Conservation (phyloP, 2,888 invertebrate genomes). For the Antitype chi region DNA sequence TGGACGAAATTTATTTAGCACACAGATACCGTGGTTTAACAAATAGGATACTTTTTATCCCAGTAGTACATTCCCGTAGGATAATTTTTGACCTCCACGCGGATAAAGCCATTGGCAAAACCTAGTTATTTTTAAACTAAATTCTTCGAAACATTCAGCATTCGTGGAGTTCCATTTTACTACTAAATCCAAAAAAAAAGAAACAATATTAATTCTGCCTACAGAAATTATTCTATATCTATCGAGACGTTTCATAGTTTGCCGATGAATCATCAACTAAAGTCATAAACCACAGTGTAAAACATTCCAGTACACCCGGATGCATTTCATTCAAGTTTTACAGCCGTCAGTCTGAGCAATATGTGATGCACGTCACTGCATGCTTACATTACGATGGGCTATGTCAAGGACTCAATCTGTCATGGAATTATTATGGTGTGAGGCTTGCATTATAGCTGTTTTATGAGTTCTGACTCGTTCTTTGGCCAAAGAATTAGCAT, state of each 20-base stretch:
- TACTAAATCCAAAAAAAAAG: background rate
- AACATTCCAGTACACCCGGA: slow-evolving; percentile 13
- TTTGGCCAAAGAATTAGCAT: background rate
- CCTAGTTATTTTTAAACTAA: no score
- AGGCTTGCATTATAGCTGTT: slow-evolving; percentile 2
- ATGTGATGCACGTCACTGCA: slow-evolving; percentile 44
- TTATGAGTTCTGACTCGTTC: background rate
- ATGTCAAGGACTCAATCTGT: slow-evolving; percentile 42
- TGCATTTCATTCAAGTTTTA: slow-evolving; percentile 49
- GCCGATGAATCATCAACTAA: background rate
- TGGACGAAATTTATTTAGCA: no score
- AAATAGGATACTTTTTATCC: no score
- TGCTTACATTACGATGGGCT: slow-evolving; percentile 30
- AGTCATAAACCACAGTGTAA: slow-evolving; percentile 28
- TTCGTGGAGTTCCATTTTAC: background rate
- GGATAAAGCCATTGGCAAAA: no score
- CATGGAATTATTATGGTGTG: slow-evolving; percentile 25
- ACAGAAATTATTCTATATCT: background rate
- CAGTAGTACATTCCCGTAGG: no score
- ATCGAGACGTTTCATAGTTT: background rate
- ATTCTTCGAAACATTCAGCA: background rate
- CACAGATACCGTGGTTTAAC: no score
- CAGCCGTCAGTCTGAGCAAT: slow-evolving; percentile 42
- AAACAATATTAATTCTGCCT: background rate
- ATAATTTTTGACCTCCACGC: no score